A percentile compares a stretch with the other conserved stretches of the same genome.
Conservation (phyloP, 2,113 vertebrate genomes). For the Hassar affinis region DNA sequence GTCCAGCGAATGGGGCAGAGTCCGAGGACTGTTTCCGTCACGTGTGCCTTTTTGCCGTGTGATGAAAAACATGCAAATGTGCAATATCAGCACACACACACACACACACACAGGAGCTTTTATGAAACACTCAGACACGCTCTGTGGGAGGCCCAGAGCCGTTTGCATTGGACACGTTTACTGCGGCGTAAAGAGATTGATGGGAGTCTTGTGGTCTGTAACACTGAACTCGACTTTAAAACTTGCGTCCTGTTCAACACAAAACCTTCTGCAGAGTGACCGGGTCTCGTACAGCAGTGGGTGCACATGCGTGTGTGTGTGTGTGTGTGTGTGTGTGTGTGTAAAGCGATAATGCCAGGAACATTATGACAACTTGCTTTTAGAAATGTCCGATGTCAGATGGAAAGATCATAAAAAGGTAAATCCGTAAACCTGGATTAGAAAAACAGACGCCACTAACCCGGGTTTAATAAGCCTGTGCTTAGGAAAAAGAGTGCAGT, state of each 20-base stretch:
- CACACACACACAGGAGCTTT: background rate
- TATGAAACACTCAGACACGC: background rate
- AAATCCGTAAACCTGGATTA: conserved; percentile 42
- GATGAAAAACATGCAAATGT: conserved; percentile 9
- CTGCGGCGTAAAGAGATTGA: background rate
- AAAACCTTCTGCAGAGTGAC: background rate
- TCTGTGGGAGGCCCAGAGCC: background rate
- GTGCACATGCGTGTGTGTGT: background rate
- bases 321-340: too few species aligned
- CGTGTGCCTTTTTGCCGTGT: conserved; percentile 23
- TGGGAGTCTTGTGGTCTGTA: background rate
- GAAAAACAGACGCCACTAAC: conserved; percentile 46
- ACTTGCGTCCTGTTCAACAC: background rate
- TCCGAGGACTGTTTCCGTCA: conserved; percentile 49
- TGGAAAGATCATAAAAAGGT: conserved; percentile 51
- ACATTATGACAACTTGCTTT: background rate
- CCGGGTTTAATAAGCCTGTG: conserved; percentile 35
- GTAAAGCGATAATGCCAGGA: conserved; percentile 10
- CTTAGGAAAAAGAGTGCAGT: conserved; percentile 31
- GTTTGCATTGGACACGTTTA: background rate
- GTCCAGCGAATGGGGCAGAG: conserved; percentile 36
- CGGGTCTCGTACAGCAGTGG: background rate
- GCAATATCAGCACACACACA: background rate
- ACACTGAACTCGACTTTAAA: background rate
- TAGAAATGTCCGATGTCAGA: conserved; percentile 31